Percentiles rank a stretch among this genome's conserved stretches.
Conservation (phyloP, 2,113 vertebrate genomes). For the Cynocephalus volans region DNA sequence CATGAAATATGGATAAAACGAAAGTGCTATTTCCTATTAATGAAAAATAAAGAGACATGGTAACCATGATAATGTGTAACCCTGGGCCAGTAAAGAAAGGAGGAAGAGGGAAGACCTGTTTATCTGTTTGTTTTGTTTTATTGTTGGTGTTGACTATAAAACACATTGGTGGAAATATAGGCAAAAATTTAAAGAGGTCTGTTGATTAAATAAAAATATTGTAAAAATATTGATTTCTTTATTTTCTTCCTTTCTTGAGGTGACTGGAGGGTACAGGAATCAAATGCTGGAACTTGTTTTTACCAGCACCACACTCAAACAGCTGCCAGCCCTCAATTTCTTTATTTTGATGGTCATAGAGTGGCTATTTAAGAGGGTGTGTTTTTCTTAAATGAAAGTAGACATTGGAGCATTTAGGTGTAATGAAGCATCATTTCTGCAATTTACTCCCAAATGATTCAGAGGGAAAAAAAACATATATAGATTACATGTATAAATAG, state of each 20-base stretch:
- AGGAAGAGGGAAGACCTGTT: fast-evolving
- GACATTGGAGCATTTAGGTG: not conserved
- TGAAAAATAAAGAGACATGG: fast-evolving
- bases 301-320: too few relatives aligned
- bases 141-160: not conserved
- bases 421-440: not conserved
- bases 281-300: too few relatives aligned
- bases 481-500: not conserved
- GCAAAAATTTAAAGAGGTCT: too few relatives aligned
- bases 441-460: not conserved
- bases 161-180: too few relatives aligned
- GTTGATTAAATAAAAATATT: not conserved
- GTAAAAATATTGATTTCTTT: not conserved
- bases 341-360: not conserved
- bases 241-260: too few relatives aligned
- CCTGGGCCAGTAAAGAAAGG: not conserved
- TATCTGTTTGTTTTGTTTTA: too few relatives aligned
- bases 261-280: too few relatives aligned
- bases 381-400: not conserved
- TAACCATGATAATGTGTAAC: too few relatives aligned
- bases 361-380: not conserved
- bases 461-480: not conserved
- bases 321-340: too few relatives aligned
- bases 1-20: not conserved
- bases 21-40: too few relatives aligned